Percentiles rank a stretch among this genome's conserved stretches.
These are phyloP conservation scores for Bedellia somnulentella DNA, from an alignment of 2,888 invertebrate genomes.

Conservation along the genomic window DNA sequence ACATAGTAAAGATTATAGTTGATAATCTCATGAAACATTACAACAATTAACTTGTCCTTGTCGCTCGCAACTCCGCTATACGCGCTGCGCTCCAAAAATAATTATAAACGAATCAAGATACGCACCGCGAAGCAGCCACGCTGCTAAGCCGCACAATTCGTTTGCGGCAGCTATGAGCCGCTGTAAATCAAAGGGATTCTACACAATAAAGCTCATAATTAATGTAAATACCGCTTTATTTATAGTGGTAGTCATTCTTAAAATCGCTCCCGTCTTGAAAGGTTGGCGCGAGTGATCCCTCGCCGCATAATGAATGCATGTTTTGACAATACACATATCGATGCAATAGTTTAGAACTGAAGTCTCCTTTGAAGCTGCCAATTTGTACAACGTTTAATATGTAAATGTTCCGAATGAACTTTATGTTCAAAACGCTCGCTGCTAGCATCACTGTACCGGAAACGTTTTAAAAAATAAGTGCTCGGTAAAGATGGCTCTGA, in stretches of 20 bases:
- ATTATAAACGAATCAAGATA: constrained; percentile 39
- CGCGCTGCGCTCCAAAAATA: constrained; percentile 43
- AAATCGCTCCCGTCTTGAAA: constrained; percentile 51
- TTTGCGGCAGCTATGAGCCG: constrained; percentile 53
- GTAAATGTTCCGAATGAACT: too few relatives aligned
- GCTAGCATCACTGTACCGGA: too few relatives aligned
- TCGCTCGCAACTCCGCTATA: constrained; percentile 47
- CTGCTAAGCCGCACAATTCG: constrained; percentile 56
- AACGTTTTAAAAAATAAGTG: constrained; percentile 29
- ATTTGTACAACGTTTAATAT: too few relatives aligned
- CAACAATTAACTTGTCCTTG: constrained; percentile 41
- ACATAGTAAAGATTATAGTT: too few relatives aligned
- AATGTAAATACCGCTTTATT: constrained; percentile 55
- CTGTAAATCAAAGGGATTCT: constrained; percentile 61
- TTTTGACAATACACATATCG: too few relatives aligned
- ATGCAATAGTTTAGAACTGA: too few relatives aligned
- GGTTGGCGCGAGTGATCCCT: too few relatives aligned
- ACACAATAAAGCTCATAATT: constrained; percentile 60
- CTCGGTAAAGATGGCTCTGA: constrained; percentile 21
- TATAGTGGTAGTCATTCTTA: constrained; percentile 54
- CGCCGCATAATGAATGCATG: too few relatives aligned
- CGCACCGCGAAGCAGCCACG: constrained; percentile 31
- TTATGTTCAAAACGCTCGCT: too few relatives aligned
- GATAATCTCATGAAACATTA: constrained; percentile 40
- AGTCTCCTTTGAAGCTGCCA: too few relatives aligned